Base-by-base conservation (phyloP, 2,797 vertebrate genomes). In the Bradypodion pumilum region DNA sequence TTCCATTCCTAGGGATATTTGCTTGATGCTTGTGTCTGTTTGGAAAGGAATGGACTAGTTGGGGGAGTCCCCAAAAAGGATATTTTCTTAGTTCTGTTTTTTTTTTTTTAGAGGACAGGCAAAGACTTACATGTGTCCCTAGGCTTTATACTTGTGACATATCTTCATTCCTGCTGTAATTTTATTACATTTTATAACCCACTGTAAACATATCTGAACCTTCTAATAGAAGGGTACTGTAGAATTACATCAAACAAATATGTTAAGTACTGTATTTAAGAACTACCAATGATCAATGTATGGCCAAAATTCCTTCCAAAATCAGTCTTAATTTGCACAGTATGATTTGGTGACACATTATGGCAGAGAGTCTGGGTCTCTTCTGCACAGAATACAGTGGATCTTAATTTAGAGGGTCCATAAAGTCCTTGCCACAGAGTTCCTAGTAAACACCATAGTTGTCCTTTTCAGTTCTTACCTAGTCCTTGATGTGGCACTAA, bases 401-500 rank as follows among this genome's bases (percentile, higher is more conserved):
- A 15, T 19, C 7, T 2, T 7, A 9, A 66, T 65, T 29, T 44
- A 65, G 60, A 65, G 19, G n/a, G 19, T 52, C 44, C 19, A 27
- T 15, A 32, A 7, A 59, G 29, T 59, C 52, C 40, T 21, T 32
- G 13, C 10, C 40, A 27, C 52, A 70, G 27, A 2, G 42, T 69
- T 60, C 62, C 40, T 62, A 9, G 52, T 40, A 78, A 83, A 35
- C 6, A 72, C 5, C 40, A 25, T 29, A 46, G 5, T 16, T 52
- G 46, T 12, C 74, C 76, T 52, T 23, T 60, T 76, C 79, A 5
- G 32, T 46, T 77, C 95, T 95, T 91, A 96, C 96, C 90, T 3
- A 89, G 82, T 97, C 97, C 97, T 9, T 91, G 89, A 81, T 98
- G 97, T 0, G 95, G 97, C 12, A 98, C 96, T 87, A 99, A 93